These are phyloP conservation scores for Maniola jurtina DNA, from an alignment of 1,140 invertebrate genomes.

Conservation along the genomic window DNA sequence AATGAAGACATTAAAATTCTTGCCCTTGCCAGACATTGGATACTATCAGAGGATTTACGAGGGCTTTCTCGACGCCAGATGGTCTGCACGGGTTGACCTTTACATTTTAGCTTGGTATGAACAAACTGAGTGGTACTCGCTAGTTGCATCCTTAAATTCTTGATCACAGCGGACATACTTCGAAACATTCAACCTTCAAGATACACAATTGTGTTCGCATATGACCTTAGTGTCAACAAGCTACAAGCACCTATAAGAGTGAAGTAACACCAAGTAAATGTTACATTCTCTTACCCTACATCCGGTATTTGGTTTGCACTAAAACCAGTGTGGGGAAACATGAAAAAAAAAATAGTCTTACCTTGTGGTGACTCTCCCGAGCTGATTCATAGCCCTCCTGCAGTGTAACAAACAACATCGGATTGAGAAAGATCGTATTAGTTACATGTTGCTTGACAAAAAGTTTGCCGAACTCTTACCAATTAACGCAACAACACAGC, in stretches of 20 bases:
- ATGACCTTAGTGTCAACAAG: not conserved
- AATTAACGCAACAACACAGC: too few relatives aligned
- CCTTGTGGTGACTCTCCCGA: not conserved
- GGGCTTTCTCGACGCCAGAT: conserved; percentile 26
- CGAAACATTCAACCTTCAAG: too few relatives aligned
- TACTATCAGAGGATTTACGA: conserved; percentile 29
- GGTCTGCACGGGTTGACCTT: conserved; percentile 20
- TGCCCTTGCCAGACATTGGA: conserved; percentile 20
- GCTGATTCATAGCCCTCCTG: not conserved
- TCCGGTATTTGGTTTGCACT: conserved; percentile 44
- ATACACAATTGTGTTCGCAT: not conserved
- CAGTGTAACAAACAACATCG: too few relatives aligned
- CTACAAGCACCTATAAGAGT: not conserved
- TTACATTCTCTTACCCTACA: too few relatives aligned
- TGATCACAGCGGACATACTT: too few relatives aligned
- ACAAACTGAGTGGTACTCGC: not conserved
- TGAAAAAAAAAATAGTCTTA: conserved; percentile 30
- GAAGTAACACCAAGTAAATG: not conserved
- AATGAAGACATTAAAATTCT: conserved; percentile 39
- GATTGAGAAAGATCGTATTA: too few relatives aligned
- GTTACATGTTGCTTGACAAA: too few relatives aligned
- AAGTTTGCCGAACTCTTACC: too few relatives aligned
- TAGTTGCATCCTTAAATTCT: too few relatives aligned
- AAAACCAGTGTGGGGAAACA: conserved; percentile 39
- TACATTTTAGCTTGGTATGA: conserved; percentile 10